A percentile compares a stretch with the other conserved stretches of the same genome.
These are phyloP conservation scores for Heliconius cydno DNA, from an alignment of 2,888 invertebrate genomes.

Conservation along the genomic window DNA sequence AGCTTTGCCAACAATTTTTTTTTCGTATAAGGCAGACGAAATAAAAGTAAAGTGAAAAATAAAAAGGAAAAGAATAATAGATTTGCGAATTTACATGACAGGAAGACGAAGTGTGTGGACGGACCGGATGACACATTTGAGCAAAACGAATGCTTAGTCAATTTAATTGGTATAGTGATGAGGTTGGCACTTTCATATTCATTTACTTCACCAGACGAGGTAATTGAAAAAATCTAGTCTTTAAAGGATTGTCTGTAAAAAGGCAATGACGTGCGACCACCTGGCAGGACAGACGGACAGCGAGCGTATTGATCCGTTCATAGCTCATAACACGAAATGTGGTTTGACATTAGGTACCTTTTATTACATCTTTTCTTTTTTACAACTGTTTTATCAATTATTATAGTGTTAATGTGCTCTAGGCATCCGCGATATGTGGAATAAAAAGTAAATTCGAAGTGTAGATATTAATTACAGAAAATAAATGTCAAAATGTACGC, in stretches of 20 bases:
- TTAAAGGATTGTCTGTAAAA: slow-evolving; percentile 47
- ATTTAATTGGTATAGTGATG: slow-evolving; percentile 60
- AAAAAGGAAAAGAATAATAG: slow-evolving; percentile 40
- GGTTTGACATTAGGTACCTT: slow-evolving; percentile 31
- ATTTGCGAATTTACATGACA: slow-evolving; percentile 39
- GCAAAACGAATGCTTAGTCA: slow-evolving; percentile 61
- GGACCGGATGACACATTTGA: slow-evolving; percentile 47
- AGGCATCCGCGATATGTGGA: slow-evolving; percentile 9
- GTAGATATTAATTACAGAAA: slow-evolving; percentile 3
- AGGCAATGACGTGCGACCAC: slow-evolving; percentile 45
- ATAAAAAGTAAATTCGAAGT: slow-evolving; percentile 13
- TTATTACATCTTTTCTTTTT: slow-evolving; percentile 27
- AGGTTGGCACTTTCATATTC: slow-evolving; percentile 56
- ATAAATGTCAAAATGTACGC: not conserved
- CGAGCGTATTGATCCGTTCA: slow-evolving; percentile 39
- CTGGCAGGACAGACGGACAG: slow-evolving; percentile 43
- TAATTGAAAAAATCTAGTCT: slow-evolving; percentile 71
- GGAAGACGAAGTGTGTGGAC: slow-evolving; percentile 42
- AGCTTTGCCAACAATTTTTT: slow-evolving; percentile 35
- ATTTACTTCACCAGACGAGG: slow-evolving; percentile 64
- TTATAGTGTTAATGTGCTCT: not conserved
- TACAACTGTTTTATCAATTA: slow-evolving; percentile 10
- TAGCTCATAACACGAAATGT: slow-evolving; percentile 41
- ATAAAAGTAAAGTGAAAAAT: slow-evolving; percentile 39
- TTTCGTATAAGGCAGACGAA: slow-evolving; percentile 41